These are phyloP conservation scores for Struthidea cinerea DNA, from an alignment of 2,113 vertebrate species.

Conservation along the genomic window DNA sequence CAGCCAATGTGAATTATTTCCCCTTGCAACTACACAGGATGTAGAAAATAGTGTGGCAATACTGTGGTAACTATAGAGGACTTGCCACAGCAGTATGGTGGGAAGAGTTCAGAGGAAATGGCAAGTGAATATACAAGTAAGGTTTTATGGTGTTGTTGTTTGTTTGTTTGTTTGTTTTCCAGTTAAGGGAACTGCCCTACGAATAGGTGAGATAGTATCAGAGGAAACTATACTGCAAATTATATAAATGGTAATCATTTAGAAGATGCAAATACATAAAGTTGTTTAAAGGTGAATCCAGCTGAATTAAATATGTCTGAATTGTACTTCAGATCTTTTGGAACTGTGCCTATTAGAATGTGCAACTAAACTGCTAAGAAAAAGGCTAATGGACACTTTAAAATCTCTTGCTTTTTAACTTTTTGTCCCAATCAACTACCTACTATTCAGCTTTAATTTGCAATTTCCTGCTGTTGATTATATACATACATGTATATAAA, in stretches of 20 bases:
- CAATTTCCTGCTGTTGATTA: background rate
- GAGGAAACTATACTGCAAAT: background rate
- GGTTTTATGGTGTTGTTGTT: background rate
- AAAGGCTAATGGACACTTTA: background rate
- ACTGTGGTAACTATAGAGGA: background rate
- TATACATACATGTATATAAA: background rate
- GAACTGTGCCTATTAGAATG: background rate
- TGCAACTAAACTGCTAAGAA: background rate
- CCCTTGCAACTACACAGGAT: background rate
- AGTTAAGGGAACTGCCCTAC: background rate
- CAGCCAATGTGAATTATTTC: background rate
- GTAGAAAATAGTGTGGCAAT: background rate
- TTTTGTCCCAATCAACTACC: background rate
- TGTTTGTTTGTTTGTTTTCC: background rate
- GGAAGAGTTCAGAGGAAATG: background rate
- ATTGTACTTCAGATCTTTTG: background rate
- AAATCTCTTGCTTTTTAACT: background rate
- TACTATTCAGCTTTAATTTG: background rate
- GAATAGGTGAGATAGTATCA: background rate
- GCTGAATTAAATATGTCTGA: background rate
- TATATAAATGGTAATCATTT: background rate
- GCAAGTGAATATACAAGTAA: background rate
- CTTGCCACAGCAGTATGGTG: background rate
- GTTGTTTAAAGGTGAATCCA: background rate
- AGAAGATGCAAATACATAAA: background rate